A percentile compares a stretch with the other conserved stretches of the same genome.
Evolutionary conservation across 2,113 vertebrate genomes (phyloP).

Genomic region (Oenanthe melanoleuca): DNA sequence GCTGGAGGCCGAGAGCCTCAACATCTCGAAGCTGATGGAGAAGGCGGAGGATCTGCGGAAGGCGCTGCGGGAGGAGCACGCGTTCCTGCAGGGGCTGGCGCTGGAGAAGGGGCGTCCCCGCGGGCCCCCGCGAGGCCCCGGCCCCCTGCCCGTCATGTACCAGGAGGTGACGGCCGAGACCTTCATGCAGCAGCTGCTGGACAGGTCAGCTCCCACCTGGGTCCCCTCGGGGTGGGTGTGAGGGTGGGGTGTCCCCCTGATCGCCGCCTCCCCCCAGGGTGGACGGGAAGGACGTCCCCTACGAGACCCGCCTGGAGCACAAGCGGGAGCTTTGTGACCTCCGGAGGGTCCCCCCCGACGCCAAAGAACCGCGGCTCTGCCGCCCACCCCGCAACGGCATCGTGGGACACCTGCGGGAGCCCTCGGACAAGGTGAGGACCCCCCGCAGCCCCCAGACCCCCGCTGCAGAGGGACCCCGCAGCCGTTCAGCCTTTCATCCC

Average conservation of each 20-base stretch:
- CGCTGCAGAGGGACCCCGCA: fast-evolving
- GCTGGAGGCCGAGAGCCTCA: conserved; percentile 87
- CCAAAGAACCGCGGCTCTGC: conserved; percentile 84
- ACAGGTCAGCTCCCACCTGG: conserved; percentile 77
- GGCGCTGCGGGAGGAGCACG: conserved; percentile 91
- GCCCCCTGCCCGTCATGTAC: conserved; percentile 88
- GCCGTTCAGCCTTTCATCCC: neutral
- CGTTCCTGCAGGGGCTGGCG: conserved; percentile 85
- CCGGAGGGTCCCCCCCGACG: conserved; percentile 79
- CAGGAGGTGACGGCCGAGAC: conserved; percentile 87
- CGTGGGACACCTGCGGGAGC: conserved; percentile 79
- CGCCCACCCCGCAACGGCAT: conserved; percentile 82
- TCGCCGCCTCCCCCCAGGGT: conserved; percentile 71
- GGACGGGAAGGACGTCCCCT: conserved; percentile 86
- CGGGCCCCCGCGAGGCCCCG: conserved; percentile 79
- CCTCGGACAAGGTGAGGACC: conserved; percentile 67
- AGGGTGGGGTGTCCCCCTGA: too few species aligned
- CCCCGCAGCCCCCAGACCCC: neutral
- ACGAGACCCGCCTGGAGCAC: conserved; percentile 80
- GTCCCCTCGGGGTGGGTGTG: neutral
- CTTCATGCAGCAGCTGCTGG: conserved; percentile 97
- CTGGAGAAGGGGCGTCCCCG: conserved; percentile 82
- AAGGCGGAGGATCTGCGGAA: conserved; percentile 92
- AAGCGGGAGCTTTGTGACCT: conserved; percentile 72
- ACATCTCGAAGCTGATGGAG: conserved; percentile 96